These are phyloP conservation scores for Ursus arctos DNA, from an alignment of 2,113 vertebrate genomes.

Conservation along the genomic window DNA sequence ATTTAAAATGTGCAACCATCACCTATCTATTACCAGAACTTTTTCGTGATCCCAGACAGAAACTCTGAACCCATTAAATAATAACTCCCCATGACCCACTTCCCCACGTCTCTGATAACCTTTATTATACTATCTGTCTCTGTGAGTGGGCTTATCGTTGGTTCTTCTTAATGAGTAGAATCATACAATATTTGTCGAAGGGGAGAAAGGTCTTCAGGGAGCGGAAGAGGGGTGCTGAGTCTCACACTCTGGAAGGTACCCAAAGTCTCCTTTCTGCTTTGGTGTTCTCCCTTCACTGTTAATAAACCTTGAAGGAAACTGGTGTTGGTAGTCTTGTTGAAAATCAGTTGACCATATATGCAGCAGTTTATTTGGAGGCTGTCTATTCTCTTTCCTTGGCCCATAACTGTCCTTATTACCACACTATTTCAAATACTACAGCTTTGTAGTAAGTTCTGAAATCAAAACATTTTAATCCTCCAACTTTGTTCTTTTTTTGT, in stretches of 20 bases:
- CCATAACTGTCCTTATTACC: neutral
- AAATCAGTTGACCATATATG: neutral
- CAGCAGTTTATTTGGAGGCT: neutral
- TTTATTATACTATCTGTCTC: neutral
- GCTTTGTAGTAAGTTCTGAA: slow-evolving; percentile 15
- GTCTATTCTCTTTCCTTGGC: neutral
- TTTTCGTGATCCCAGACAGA: neutral
- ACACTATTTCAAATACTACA: neutral
- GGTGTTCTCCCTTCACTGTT: neutral
- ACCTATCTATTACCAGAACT: neutral
- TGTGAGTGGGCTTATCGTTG: neutral
- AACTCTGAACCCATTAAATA: neutral
- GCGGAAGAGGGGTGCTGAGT: neutral
- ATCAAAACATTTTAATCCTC: neutral
- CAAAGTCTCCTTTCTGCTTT: neutral
- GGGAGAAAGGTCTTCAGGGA: neutral
- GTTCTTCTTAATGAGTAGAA: neutral
- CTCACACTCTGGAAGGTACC: neutral
- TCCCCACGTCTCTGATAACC: neutral
- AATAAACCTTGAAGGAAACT: neutral
- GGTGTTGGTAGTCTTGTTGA: neutral
- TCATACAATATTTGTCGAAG: neutral
- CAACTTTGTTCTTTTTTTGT: neutral
- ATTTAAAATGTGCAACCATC: neutral
- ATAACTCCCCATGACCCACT: neutral